Evolutionary conservation across 1,140 invertebrate species (phyloP).

Genomic region (Anagrus nilaparvatae): DNA sequence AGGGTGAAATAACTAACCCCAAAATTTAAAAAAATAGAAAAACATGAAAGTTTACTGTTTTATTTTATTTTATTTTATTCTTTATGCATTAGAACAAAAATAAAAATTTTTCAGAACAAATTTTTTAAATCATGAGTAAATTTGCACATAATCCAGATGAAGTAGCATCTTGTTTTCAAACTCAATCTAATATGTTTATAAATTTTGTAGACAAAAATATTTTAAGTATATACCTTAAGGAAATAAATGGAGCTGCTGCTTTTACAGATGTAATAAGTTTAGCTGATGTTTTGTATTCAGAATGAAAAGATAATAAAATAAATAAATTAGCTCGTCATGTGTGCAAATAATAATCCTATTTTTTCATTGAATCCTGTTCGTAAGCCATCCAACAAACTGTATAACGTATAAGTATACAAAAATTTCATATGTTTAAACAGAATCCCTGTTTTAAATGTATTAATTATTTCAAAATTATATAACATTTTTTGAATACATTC

Average conservation of each 20-base stretch:
- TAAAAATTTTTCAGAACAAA: too few species aligned
- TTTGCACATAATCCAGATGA: constrained; percentile 54
- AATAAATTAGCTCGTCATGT: constrained; percentile 46
- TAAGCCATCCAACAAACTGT: constrained; percentile 41
- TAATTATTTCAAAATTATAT: too few species aligned
- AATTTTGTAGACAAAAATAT: constrained; percentile 66
- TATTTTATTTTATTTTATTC: too few species aligned
- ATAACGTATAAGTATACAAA: constrained; percentile 29
- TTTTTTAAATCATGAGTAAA: too few species aligned
- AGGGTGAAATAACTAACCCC: too few species aligned
- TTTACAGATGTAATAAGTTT: constrained; percentile 53
- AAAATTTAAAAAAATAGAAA: too few species aligned
- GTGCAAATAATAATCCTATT: constrained; percentile 54
- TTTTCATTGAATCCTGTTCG: constrained; percentile 61
- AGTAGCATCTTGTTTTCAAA: constrained; percentile 52
- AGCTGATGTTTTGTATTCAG: constrained; percentile 51
- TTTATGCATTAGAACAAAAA: too few species aligned
- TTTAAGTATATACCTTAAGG: constrained; percentile 53
- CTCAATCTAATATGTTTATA: constrained; percentile 51
- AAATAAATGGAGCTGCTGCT: constrained; percentile 44
- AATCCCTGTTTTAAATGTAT: too few species aligned
- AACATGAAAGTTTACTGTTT: too few species aligned
- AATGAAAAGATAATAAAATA: constrained; percentile 47
- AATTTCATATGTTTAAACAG: too few species aligned
- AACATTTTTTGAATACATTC: too few species aligned